phyloP scores from a whole-genome alignment of 1,140 invertebrate genomes.

The Dendrolimus kikuchii region DNA sequence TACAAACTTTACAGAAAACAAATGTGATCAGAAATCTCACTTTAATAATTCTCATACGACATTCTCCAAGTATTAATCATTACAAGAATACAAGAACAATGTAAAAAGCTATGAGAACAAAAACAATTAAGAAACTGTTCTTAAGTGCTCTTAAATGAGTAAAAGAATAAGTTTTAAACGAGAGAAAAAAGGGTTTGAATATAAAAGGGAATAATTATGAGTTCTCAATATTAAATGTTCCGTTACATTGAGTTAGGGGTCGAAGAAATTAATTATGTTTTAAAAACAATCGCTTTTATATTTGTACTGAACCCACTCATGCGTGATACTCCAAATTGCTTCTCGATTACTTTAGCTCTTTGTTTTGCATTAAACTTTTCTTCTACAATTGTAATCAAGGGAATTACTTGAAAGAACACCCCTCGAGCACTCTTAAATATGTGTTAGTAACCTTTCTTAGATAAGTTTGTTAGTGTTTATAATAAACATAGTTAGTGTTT shows the following conservation, averaged over 20 bases:
- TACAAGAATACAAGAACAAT: too few species aligned
- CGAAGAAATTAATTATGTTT: constrained; percentile 70
- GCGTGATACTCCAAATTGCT: constrained; percentile 68
- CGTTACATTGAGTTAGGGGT: constrained; percentile 60
- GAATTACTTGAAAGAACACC: constrained; percentile 14
- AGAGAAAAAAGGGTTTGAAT: constrained; percentile 60
- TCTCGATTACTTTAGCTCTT: constrained; percentile 66
- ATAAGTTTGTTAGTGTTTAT: too few species aligned
- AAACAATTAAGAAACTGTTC: too few species aligned
- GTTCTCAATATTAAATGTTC: constrained; percentile 70
- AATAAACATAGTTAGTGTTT: too few species aligned
- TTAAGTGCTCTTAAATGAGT: constrained; percentile 47
- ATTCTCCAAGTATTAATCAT: too few species aligned
- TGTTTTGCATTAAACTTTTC: constrained; percentile 66
- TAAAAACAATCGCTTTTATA: constrained; percentile 69
- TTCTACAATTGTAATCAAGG: constrained; percentile 26
- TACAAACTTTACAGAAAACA: too few species aligned
- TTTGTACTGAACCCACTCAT: constrained; percentile 64
- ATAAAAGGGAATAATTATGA: constrained; percentile 68
- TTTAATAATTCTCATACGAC: too few species aligned
- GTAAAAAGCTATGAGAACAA: too few species aligned
- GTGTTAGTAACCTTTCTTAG: too few species aligned
- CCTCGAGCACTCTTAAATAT: too few species aligned
- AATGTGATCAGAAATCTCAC: too few species aligned
- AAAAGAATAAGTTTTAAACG: constrained; percentile 50